Evolutionary conservation across 53 echinoderm and acorn worm species (phyloP).

Genomic region (Glandiceps talaboti): DNA sequence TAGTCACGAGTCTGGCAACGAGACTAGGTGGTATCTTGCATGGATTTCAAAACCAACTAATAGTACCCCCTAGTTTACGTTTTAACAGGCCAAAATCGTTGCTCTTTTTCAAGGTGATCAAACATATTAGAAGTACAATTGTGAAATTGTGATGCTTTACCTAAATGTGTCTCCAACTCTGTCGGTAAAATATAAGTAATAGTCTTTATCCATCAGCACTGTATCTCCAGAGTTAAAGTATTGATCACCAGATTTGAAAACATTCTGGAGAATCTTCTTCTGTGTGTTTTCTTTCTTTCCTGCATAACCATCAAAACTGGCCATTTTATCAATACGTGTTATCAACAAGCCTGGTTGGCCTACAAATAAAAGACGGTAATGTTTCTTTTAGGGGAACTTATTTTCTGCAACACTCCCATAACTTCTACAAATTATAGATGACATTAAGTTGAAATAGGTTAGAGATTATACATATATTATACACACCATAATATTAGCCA

Average conservation of each 20-base stretch:
- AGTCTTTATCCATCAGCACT: conserved; percentile 60
- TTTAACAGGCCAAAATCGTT: no score
- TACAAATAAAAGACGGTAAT: not conserved
- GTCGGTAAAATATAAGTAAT: conserved; percentile 82
- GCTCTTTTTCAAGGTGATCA: no score
- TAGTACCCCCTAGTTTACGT: no score
- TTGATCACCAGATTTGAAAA: conserved; percentile 51
- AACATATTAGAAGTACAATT: no score
- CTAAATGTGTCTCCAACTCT: conserved; percentile 90
- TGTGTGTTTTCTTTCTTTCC: conserved; percentile 36
- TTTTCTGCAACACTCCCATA: no score
- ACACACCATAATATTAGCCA: no score
- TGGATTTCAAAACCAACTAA: no score
- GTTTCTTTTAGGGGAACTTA: not conserved
- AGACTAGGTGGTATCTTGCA: no score
- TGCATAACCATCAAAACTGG: conserved; percentile 46
- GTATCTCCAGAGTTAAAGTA: conserved; percentile 87
- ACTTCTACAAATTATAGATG: no score
- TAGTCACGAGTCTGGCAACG: no score
- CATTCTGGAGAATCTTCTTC: conserved; percentile 64
- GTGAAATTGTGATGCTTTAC: conserved; percentile 34
- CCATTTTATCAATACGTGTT: conserved; percentile 4
- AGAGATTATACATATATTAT: no score
- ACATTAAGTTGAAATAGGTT: no score
- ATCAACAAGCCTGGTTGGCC: conserved; percentile 37